Conservation (phyloP, 2,888 invertebrate species). For the Folsomia candida region DNA sequence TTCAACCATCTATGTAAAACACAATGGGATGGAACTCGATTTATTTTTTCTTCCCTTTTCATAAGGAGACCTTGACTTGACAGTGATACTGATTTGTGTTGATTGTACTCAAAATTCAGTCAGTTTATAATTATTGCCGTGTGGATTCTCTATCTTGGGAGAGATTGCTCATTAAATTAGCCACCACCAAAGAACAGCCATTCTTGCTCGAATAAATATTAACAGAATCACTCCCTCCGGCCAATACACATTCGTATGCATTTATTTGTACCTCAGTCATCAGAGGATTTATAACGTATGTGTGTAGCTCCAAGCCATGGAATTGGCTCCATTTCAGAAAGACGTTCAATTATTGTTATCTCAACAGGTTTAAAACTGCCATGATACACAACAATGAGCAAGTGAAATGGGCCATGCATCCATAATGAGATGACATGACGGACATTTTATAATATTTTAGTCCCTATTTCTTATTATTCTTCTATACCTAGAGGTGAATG, state of each 20-base stretch:
- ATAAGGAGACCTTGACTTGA: too few species aligned
- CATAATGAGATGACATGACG: neutral
- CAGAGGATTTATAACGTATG: too few species aligned
- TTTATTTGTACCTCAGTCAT: neutral
- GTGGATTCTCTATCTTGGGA: neutral
- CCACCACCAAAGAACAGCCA: neutral
- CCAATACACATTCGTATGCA: neutral
- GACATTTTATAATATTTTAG: neutral
- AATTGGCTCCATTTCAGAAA: too few species aligned
- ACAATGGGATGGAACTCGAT: too few species aligned
- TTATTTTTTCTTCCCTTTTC: too few species aligned
- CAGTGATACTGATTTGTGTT: neutral
- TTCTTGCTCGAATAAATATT: neutral
- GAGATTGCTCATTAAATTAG: conserved; percentile 2
- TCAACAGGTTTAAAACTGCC: neutral
- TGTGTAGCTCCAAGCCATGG: too few species aligned
- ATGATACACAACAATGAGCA: neutral
- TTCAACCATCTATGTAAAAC: too few species aligned
- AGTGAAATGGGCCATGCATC: neutral
- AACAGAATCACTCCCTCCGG: neutral
- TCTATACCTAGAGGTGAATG: too few species aligned
- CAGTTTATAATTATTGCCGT: neutral
- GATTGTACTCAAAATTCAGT: neutral
- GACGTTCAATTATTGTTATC: neutral
- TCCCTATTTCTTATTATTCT: neutral